Base-by-base conservation (phyloP, 2,888 invertebrate species). In the Dryomyza anilis region DNA sequence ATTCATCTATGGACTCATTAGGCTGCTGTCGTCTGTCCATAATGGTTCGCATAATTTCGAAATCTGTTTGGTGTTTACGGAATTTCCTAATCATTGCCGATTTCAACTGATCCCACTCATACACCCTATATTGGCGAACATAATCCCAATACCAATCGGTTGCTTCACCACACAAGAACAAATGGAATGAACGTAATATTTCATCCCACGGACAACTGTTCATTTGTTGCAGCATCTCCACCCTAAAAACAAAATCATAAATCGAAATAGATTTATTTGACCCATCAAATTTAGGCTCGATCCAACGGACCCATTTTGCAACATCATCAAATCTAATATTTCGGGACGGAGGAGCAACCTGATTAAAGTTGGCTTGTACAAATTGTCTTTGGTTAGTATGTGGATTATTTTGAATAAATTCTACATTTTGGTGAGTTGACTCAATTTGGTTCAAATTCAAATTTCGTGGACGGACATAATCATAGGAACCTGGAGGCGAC, bases 131-230 rank as follows among this genome's bases (percentile, higher is more conserved):
- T 2, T 29, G 43, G 3, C 59, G 45, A 6, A 30, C 39, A 48
- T 29, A 63, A 19, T 58, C 36, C 55, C 63, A 66, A 23, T 36
- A 66, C 58, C 65, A 62, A 10, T 65, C 61, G 12, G 53, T 29
- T 1, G 50, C 61, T 33, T 43, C 19, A 1, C 52, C 58, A 21
- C 45, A 27, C 12, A 64, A 43, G 7, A 65, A 39, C 5, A 53
- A 16, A 39, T 61, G 46, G 5, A 64, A 59, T 23, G 55, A 45
- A 10, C 52, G 39, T 3, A 64, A 10, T n/a, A 64, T 46, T 30
- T 65, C 65, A 8, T 25, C 16, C 65, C 65, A 65, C 14, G 46
- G 16, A 19, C 57, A 60, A 1, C 30, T 19, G 30, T 66, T 55
- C 8, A 61, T 43, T 2, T n/a, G 16, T 12, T 58, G 56, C 3